These are phyloP conservation scores for Lanius collurio DNA, from an alignment of 2,113 vertebrate genomes.

Conservation along the genomic window DNA sequence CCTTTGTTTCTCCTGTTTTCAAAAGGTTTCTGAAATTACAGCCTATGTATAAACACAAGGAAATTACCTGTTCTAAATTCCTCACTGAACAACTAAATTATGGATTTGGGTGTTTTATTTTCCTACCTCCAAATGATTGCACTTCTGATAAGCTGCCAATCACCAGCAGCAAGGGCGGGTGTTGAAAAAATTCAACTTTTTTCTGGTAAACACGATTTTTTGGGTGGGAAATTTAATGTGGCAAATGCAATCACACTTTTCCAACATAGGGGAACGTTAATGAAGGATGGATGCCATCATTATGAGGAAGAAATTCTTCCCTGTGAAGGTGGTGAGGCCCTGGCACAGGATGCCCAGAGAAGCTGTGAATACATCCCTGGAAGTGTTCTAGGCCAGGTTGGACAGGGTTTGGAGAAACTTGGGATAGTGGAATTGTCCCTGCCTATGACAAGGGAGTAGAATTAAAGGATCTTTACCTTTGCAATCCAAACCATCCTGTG, in stretches of 20 bases:
- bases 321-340: neutral
- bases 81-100: neutral
- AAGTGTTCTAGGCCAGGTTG: fast-evolving
- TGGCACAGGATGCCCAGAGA: neutral
- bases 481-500: neutral
- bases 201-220: neutral
- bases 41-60: neutral
- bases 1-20: neutral
- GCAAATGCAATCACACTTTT: neutral
- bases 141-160: neutral
- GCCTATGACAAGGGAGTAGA: neutral
- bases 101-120: neutral
- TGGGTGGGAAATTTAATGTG: neutral
- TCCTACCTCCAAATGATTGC: neutral
- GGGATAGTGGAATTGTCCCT: neutral
- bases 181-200: neutral
- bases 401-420: neutral
- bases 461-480: neutral
- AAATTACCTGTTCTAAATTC: neutral
- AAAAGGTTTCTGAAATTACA: neutral
- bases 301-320: neutral
- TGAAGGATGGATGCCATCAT: neutral
- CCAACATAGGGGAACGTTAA: neutral
- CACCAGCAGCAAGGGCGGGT: neutral
- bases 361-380: neutral